A percentile compares a stretch with the other conserved stretches of the same genome.
Conservation (phyloP, 2,888 invertebrate genomes). For the Sisyra nigra region DNA sequence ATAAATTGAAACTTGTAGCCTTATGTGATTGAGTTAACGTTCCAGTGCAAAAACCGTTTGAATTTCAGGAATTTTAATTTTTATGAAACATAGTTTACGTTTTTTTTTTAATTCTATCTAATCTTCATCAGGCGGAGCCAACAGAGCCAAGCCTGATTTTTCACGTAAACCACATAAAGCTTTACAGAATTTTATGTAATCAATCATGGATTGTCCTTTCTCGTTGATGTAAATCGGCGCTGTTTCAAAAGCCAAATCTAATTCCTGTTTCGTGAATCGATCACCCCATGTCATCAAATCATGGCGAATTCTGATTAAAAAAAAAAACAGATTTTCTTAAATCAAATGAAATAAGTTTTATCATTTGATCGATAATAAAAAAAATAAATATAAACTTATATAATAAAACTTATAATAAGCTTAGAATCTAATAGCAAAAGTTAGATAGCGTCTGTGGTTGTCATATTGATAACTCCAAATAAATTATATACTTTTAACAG, state of each 20-base stretch:
- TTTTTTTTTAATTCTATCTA: neutral
- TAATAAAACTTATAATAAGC: too few relatives aligned
- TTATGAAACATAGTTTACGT: too few relatives aligned
- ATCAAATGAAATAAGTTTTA: neutral
- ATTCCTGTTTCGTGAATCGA: conserved; percentile 42
- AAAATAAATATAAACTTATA: too few relatives aligned
- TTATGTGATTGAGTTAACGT: too few relatives aligned
- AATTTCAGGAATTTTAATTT: too few relatives aligned
- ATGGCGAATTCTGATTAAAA: conserved; percentile 36
- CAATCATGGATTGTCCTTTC: conserved; percentile 38
- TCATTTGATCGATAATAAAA: too few relatives aligned
- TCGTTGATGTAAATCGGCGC: conserved; percentile 34
- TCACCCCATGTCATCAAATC: conserved; percentile 50
- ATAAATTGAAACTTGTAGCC: too few relatives aligned
- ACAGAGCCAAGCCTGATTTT: conserved; percentile 11
- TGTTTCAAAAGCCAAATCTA: conserved; percentile 42
- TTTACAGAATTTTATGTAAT: conserved; percentile 44
- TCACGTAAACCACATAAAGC: conserved; percentile 41
- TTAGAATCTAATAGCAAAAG: too few relatives aligned
- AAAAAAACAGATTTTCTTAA: neutral
- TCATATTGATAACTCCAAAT: too few relatives aligned
- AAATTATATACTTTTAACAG: too few relatives aligned
- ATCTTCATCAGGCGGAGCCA: neutral
- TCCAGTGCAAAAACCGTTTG: too few relatives aligned
- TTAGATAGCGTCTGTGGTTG: too few relatives aligned